Base-by-base conservation (phyloP, 2,113 vertebrate species). In the Gopherus flavomarginatus region DNA sequence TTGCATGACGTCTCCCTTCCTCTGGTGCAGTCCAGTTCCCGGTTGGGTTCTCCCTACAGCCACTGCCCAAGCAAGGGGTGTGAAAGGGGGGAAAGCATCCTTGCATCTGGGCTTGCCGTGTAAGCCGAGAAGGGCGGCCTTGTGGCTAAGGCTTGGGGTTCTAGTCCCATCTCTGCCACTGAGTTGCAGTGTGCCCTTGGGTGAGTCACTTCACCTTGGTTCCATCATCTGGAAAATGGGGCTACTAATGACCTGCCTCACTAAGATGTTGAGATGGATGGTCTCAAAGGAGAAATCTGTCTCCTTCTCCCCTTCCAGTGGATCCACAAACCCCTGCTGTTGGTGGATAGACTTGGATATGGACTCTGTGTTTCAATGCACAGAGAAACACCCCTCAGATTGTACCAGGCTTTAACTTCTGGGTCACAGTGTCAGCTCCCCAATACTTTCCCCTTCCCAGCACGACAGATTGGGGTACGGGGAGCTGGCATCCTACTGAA, bases 161-260 rank as follows among this genome's bases (percentile, higher is more conserved):
- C 47, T 52, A 31, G 26, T 27, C 56, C 27, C 0, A 0, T 54
- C 53, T n/a, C 49, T 44, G 65, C 16, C 42, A 31, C 3, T 62
- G 3, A 0, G 26, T 3, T 14, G 50, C 31, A 1, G 47, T 19
- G 24, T 62, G 10, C 52, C 49, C 10, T 19, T 17, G 4, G 56
- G 69, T 21, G 65, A 38, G n/a, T 38, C n/a, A 21, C n/a, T 72
- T 72, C 35, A 11, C n/a, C 65, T 72, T 19, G 4, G 9, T 72
- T 38, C n/a, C n/a, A 38, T 17, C n/a, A 11, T 21, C n/a, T 38
- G 65, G n/a, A 38, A 72, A 72, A 21, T 38, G 9, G 19, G 65
- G 8, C 19, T 22, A 72, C 9, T 38, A 11, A 11, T n/a, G 65
- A n/a, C 65, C 35, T 69, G 65, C 35, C 35, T n/a, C 31, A 31